Conservation (phyloP, 2,888 invertebrate species). For the Ryuthela nishihirai region DNA sequence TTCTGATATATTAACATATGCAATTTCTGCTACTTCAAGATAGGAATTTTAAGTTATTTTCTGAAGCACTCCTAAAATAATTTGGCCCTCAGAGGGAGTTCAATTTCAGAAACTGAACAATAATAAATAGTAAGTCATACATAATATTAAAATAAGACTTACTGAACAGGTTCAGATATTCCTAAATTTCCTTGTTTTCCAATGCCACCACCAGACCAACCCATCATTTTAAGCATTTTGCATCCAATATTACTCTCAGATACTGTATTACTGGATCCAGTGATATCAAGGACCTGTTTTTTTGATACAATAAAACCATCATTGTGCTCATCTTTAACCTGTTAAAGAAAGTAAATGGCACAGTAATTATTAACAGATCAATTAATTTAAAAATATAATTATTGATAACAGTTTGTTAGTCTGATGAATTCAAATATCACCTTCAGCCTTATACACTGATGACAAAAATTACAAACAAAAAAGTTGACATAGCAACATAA, state of each 20-base stretch:
- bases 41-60: no score
- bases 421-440: no score
- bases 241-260: constrained; percentile 54
- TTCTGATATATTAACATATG: no score
- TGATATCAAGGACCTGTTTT: background rate
- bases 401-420: no score
- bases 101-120: background rate
- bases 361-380: no score
- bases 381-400: no score
- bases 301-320: constrained; percentile 3
- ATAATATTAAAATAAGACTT: constrained; percentile 40
- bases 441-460: no score
- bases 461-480: no score
- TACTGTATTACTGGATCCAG: constrained; percentile 19
- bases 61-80: no score
- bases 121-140: background rate
- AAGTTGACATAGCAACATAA: no score
- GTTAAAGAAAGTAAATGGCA: background rate
- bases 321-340: constrained; percentile 5
- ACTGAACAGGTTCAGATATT: constrained; percentile 61
- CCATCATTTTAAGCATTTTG: constrained; percentile 64
- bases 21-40: no score
- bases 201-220: constrained; percentile 68
- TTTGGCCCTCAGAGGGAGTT: no score
- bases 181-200: constrained; percentile 61